phyloP scores from a whole-genome alignment of 2,888 invertebrate genomes.

The Ariolimax columbianus region DNA sequence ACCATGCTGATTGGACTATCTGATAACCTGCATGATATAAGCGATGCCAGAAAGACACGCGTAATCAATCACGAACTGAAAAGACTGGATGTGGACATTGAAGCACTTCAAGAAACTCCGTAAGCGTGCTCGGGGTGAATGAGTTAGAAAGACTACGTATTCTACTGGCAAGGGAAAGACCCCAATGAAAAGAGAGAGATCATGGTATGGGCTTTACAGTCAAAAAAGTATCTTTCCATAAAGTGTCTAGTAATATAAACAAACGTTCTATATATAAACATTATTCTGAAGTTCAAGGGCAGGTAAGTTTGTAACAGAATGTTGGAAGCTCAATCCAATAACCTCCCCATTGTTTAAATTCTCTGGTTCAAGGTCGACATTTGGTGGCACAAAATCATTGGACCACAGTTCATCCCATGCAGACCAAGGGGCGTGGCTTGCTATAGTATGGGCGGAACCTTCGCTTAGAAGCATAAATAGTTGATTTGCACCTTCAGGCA shows the following conservation, averaged over 20 bases:
- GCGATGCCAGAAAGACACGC: no score
- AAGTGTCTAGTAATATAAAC: neutral
- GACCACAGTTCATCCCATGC: slow-evolving; percentile 47
- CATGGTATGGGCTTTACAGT: no score
- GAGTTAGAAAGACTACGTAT: no score
- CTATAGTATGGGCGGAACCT: neutral
- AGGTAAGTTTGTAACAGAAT: neutral
- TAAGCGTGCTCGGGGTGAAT: no score
- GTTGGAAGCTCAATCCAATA: neutral
- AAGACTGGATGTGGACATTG: no score
- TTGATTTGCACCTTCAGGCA: slow-evolving; percentile 32
- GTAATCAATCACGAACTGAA: no score
- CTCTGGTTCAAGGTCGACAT: slow-evolving; percentile 65
- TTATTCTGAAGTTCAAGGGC: neutral
- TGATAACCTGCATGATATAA: no score
- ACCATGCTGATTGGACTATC: no score
- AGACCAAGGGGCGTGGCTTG: slow-evolving; percentile 28
- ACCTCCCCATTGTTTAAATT: slow-evolving; percentile 67
- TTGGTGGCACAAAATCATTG: slow-evolving; percentile 66
- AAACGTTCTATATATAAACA: neutral
- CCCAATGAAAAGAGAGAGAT: no score
- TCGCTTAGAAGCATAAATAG: neutral
- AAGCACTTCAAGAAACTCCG: no score
- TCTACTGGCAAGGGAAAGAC: no score
- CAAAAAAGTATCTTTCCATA: no score